A percentile compares a stretch with the other conserved stretches of the same genome.
Conservation (phyloP, 2,113 vertebrate species). For the Speoplatyrhinus poulsoni region DNA sequence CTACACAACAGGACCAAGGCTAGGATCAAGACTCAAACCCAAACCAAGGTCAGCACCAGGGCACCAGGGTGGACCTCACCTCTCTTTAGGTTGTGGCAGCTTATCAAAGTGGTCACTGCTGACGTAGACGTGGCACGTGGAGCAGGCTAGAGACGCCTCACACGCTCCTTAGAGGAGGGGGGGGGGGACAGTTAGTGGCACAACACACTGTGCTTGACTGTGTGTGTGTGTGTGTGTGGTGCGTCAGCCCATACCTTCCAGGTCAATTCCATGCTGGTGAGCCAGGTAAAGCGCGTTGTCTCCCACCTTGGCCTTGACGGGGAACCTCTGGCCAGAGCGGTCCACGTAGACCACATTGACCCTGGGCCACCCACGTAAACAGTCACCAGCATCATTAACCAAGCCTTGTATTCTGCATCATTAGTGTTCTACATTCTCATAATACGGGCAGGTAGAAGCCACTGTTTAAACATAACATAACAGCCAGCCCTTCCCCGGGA, state of each 20-base stretch:
- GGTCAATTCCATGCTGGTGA: constrained; percentile 84
- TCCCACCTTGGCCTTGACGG: constrained; percentile 85
- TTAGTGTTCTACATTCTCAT: not conserved
- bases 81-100: constrained; percentile 83
- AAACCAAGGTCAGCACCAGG: not conserved
- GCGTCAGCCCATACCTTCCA: constrained; percentile 81
- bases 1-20: no score
- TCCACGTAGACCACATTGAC: constrained; percentile 81
- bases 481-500: not conserved
- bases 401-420: not conserved
- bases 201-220: not conserved
- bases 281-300: constrained; percentile 87
- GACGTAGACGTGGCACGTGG: constrained; percentile 91
- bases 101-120: constrained; percentile 72
- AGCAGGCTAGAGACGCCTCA: constrained; percentile 90
- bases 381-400: constrained; percentile 42
- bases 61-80: constrained; percentile 60
- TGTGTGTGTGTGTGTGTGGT: constrained; percentile 3
- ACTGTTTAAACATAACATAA: no score
- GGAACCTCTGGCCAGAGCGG: constrained; percentile 80
- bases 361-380: not conserved
- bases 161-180: constrained; percentile 80
- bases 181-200: not conserved
- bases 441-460: no score
- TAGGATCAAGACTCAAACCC: no score